Conservation (phyloP, 2,888 invertebrate species). For the Pediacus dermestoides region DNA sequence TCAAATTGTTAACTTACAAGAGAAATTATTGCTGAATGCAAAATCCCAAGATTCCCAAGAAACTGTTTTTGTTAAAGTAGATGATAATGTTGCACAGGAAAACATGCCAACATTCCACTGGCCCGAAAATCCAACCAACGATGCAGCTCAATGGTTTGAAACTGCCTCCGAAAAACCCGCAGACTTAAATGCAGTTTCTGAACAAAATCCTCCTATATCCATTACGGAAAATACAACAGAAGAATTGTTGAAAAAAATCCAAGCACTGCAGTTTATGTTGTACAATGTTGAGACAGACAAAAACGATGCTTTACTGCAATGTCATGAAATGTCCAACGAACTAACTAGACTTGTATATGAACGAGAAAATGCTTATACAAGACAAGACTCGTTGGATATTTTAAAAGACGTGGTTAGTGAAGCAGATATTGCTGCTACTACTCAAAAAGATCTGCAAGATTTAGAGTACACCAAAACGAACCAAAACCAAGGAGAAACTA, state of each 20-base stretch:
- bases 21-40: constrained; percentile 25
- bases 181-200: no score
- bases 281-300: constrained; percentile 47
- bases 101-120: constrained; percentile 31
- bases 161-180: constrained; percentile 1
- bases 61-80: constrained; percentile 11
- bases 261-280: constrained; percentile 47
- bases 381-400: no score
- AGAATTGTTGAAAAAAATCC: constrained; percentile 43
- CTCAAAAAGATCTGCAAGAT: constrained; percentile 13
- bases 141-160: constrained; percentile 9
- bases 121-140: constrained; percentile 23
- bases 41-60: no score
- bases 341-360: constrained; percentile 40
- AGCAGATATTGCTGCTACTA: constrained; percentile 7
- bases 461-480: constrained; percentile 18
- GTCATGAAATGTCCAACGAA: constrained; percentile 44
- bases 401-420: no score
- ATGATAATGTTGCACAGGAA: constrained; percentile 8
- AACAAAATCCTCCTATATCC: no score
- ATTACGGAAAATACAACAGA: constrained; percentile 35
- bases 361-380: constrained; percentile 8
- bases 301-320: constrained; percentile 42
- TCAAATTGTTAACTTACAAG: constrained; percentile 18
- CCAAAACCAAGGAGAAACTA: constrained; percentile 14